Base-by-base conservation (phyloP, 2,888 invertebrate species). In the Pristionchus arcanus region DNA sequence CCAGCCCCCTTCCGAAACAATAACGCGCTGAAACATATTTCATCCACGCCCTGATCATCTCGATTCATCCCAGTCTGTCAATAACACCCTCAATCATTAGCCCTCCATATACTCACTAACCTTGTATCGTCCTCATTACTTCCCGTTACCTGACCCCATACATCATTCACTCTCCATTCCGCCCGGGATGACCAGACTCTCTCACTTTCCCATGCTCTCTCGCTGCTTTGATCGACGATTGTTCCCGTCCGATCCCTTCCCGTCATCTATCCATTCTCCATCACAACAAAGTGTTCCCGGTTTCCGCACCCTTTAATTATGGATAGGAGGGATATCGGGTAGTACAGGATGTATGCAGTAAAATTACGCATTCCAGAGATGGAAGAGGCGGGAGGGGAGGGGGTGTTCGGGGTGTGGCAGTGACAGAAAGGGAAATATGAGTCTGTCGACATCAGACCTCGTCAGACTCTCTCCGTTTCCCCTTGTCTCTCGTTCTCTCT, bases 291-390 rank as follows among this genome's bases (percentile, higher is more conserved):
- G 77, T 77, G 77, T 77, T 77, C 42, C 77, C 74, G 71, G 71
- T 71, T 34, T 31, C 11, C 81, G 81, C 81, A 81, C 81, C 81
- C 81, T 81, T 81, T 81, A 81, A 81, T 81, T 49, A 81, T 81
- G 81, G 49, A 81, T 21, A 2, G 63, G 74, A 71, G 13, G 28
- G 16, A 71, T 49, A 9, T 2, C 21, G 37, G 59, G 15, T 13
- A 19, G 59, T 21, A n/a, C 63, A 63, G 81, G 81, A 81, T 81
- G 28, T 53, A 28, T 49, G 81, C 49, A 81, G 81, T 81, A 81
- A 81, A 81, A 81, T 81, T 81, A 81, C 81, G 81, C 81, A 81
- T 81, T 81, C 81, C 81, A 63, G 63, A 31, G n/a, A 34, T 59
- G 34, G 68, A 21, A n/a, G 86, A n/a, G 49, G 19, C 11, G 59